A percentile compares a stretch with the other conserved stretches of the same genome.
Conservation (phyloP, 2,888 invertebrate genomes). For the Leucophenga montana region DNA sequence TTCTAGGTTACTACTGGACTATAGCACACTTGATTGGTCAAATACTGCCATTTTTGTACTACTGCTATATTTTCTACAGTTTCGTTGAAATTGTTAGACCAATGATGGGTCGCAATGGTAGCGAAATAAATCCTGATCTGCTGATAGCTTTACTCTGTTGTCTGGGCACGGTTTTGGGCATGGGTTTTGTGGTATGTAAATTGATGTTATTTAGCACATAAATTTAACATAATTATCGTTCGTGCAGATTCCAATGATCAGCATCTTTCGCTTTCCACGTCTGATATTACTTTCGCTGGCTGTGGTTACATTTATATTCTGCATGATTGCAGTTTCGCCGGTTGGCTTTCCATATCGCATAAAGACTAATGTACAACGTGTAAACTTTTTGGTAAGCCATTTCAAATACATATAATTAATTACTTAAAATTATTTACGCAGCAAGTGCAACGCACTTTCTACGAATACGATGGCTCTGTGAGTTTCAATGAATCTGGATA, state of each 20-base stretch:
- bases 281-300: slow-evolving; percentile 54
- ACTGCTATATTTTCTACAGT: slow-evolving; percentile 73
- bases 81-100: slow-evolving; percentile 76
- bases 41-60: slow-evolving; percentile 73
- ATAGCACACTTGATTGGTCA: slow-evolving; percentile 67
- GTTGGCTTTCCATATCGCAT: slow-evolving; percentile 77
- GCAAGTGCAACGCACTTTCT: slow-evolving; percentile 74
- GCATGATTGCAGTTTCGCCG: slow-evolving; percentile 73
- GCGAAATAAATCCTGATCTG: slow-evolving; percentile 75
- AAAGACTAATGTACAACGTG: slow-evolving; percentile 74
- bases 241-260: slow-evolving; percentile 66
- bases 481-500: slow-evolving; percentile 73
- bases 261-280: slow-evolving; percentile 67
- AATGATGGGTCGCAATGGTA: slow-evolving; percentile 76
- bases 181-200: slow-evolving; percentile 68
- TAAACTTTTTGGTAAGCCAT: slow-evolving; percentile 74
- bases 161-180: slow-evolving; percentile 61
- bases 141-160: slow-evolving; percentile 73
- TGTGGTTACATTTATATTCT: slow-evolving; percentile 58
- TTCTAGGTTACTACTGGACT: slow-evolving; percentile 58
- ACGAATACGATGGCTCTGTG: slow-evolving; percentile 68
- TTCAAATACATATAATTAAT: not conserved
- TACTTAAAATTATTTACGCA: slow-evolving; percentile 46
- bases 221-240: not conserved
- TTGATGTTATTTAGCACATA: not conserved